Evolutionary conservation across 92 coral and sea anemone species (phyloP).

Genomic region (Epizoanthus scotinus): DNA sequence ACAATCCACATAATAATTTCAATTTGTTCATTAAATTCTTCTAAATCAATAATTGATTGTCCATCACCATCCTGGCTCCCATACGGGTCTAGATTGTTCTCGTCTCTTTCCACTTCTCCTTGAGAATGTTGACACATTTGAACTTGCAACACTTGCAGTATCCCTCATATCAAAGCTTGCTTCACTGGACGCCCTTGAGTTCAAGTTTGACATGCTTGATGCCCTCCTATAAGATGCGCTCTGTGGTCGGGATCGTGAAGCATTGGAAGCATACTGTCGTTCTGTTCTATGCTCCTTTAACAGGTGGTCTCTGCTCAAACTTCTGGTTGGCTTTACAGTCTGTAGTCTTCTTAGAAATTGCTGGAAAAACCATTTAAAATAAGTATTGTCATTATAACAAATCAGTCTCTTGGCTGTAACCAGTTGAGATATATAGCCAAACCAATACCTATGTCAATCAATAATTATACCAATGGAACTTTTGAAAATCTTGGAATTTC

Average conservation of each 20-base stretch:
- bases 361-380: conserved; percentile 46
- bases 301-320: conserved; percentile 72
- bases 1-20: too few species aligned
- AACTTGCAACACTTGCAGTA: conserved; percentile 72
- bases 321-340: conserved; percentile 75
- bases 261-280: conserved; percentile 64
- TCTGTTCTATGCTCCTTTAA: conserved; percentile 71
- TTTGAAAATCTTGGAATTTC: too few species aligned
- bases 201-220: conserved; percentile 50
- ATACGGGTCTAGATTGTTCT: conserved; percentile 65
- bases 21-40: too few species aligned
- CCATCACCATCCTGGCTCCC: conserved; percentile 94
- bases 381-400: not conserved
- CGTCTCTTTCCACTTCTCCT: conserved; percentile 47
- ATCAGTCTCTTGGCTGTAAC: not conserved
- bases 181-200: conserved; percentile 70
- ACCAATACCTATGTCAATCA: too few species aligned
- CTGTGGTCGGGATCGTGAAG: conserved; percentile 72
- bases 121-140: conserved; percentile 67
- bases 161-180: conserved; percentile 66
- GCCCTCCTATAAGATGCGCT: conserved; percentile 65
- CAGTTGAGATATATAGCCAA: not conserved
- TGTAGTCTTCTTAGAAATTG: conserved; percentile 84
- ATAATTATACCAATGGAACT: too few species aligned
- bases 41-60: not conserved